phyloP scores from a whole-genome alignment of 2,113 vertebrate species.

The Elanus axillaris region DNA sequence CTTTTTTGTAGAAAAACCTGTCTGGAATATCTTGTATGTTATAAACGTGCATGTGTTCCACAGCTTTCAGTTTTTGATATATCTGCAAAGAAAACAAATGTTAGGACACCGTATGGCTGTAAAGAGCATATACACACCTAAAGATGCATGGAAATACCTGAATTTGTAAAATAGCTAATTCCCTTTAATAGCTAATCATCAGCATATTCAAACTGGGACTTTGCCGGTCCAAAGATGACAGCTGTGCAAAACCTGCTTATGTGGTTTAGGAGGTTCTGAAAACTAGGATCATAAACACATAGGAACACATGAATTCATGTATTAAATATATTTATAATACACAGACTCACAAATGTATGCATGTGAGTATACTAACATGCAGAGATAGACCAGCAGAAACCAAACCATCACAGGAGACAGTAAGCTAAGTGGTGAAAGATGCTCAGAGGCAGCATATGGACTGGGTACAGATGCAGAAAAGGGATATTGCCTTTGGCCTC shows the following conservation, averaged over 20 bases:
- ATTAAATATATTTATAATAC: neutral
- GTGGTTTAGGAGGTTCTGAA: neutral
- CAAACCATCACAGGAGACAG: neutral
- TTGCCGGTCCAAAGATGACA: neutral
- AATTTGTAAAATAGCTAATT: neutral
- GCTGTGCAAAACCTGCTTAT: neutral
- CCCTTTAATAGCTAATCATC: neutral
- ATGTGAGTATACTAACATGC: neutral
- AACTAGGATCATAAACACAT: neutral
- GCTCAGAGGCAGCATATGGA: neutral
- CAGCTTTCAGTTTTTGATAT: constrained; percentile 73
- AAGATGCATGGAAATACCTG: neutral
- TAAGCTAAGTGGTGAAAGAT: neutral
- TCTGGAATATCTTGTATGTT: constrained; percentile 79
- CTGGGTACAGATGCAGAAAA: neutral
- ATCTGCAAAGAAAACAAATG: constrained; percentile 72
- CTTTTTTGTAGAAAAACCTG: constrained; percentile 86
- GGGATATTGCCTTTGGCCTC: neutral
- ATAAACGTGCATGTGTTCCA: constrained; percentile 83
- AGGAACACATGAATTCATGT: neutral
- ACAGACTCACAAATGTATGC: neutral
- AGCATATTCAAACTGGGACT: neutral
- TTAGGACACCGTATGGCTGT: neutral
- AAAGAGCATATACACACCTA: neutral
- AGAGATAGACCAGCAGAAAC: neutral